phyloP scores from a whole-genome alignment of 2,797 vertebrate species.

The Helostoma temminkii region DNA sequence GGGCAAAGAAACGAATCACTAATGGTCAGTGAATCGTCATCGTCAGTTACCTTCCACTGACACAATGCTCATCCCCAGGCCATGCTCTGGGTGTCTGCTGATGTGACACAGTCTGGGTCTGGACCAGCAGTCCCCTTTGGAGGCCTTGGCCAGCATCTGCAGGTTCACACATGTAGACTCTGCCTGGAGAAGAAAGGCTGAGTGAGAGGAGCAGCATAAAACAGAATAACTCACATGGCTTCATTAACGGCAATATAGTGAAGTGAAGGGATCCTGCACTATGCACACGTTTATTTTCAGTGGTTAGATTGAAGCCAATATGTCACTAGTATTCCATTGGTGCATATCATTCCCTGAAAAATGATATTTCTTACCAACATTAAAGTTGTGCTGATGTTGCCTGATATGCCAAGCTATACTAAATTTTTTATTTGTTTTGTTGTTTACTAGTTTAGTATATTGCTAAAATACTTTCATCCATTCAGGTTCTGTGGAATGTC shows the following conservation, averaged over 20 bases:
- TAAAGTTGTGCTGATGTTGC: too few species aligned
- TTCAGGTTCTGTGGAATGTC: too few species aligned
- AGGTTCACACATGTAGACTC: slow-evolving; percentile 72
- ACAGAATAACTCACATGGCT: neutral
- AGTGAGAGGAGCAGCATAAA: neutral
- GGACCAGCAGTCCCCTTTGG: slow-evolving; percentile 75
- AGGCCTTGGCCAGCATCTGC: slow-evolving; percentile 55
- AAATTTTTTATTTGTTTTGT: too few species aligned
- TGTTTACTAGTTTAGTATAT: too few species aligned
- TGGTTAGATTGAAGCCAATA: too few species aligned
- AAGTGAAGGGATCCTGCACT: too few species aligned
- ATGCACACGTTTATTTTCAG: neutral
- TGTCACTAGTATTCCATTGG: too few species aligned
- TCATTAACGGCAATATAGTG: too few species aligned
- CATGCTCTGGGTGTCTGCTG: slow-evolving; percentile 72
- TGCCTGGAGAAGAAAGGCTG: slow-evolving; percentile 47
- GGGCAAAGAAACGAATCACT: neutral
- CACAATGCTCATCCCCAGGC: slow-evolving; percentile 87
- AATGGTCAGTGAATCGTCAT: neutral
- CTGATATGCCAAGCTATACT: too few species aligned
- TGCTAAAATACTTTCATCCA: too few species aligned
- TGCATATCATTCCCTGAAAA: neutral
- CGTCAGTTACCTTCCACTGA: slow-evolving; percentile 75
- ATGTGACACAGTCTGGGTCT: slow-evolving; percentile 90
- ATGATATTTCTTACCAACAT: neutral